Conservation (phyloP, 2,888 invertebrate species). For the Pristionchus fissidentatus region DNA sequence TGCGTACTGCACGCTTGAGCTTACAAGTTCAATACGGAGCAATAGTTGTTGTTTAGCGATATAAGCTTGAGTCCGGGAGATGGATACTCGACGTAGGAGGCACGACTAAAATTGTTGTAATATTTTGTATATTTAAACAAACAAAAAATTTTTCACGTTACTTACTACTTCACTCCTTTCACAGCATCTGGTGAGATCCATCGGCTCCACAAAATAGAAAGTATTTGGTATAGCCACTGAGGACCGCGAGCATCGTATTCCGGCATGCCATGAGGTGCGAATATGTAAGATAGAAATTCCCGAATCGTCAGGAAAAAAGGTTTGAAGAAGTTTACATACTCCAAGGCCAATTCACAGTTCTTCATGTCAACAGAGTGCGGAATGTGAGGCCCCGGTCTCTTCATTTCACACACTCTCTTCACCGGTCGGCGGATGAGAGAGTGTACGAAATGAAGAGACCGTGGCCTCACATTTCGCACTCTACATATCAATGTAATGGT, state of each 20-base stretch:
- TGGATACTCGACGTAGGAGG: constrained; percentile 84
- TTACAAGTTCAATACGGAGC: constrained; percentile 76
- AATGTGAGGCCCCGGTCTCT: too few relatives aligned
- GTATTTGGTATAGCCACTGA: constrained; percentile 87
- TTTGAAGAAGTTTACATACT: too few relatives aligned
- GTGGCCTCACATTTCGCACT: too few relatives aligned
- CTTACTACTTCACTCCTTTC: constrained; percentile 63
- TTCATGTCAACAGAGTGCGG: too few relatives aligned
- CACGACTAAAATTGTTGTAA: constrained; percentile 79
- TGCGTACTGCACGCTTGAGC: background rate
- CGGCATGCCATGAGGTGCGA: constrained; percentile 77
- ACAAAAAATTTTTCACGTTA: too few relatives aligned
- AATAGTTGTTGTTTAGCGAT: constrained; percentile 72
- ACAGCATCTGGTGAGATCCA: constrained; percentile 81
- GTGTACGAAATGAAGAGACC: background rate
- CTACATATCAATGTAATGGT: too few relatives aligned
- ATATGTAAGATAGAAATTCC: constrained; percentile 65
- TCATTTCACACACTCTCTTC: background rate
- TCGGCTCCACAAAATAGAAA: constrained; percentile 85
- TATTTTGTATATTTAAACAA: background rate
- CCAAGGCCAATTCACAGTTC: too few relatives aligned
- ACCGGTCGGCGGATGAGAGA: background rate
- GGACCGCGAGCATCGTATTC: constrained; percentile 76
- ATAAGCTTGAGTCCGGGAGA: constrained; percentile 75
- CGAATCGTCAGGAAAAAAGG: too few relatives aligned